Conservation (phyloP, 2,113 vertebrate species). For the Gobio gobio region DNA sequence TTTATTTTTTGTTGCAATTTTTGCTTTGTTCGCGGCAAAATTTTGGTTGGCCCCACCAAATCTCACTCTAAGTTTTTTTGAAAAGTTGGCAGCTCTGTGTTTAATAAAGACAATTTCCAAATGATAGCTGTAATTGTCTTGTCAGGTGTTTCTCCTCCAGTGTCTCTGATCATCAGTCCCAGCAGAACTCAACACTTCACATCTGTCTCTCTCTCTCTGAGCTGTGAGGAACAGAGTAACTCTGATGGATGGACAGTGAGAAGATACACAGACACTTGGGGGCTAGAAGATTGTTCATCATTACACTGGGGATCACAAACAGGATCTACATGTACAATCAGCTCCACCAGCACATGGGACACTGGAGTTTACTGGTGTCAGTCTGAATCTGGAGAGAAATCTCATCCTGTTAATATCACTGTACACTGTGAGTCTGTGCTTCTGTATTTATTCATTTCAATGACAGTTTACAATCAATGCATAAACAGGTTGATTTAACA, state of each 20-base stretch:
- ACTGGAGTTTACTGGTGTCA: constrained; percentile 54
- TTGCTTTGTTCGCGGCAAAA: no score
- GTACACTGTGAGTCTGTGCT: constrained; percentile 23
- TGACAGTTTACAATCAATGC: not conserved
- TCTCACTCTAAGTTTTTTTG: no score
- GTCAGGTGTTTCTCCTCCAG: constrained; percentile 38
- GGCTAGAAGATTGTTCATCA: not conserved
- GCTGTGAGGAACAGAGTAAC: constrained; percentile 40
- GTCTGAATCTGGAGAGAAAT: constrained; percentile 41
- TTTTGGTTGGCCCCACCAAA: no score
- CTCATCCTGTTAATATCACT: constrained; percentile 38
- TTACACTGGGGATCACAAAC: not conserved
- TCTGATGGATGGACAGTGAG: constrained; percentile 50
- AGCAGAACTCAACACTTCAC: constrained; percentile 43
- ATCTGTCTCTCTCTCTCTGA: constrained; percentile 42
- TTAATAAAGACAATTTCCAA: not conserved
- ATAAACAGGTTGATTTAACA: no score
- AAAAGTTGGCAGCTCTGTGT: no score
- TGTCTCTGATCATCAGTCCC: constrained; percentile 41
- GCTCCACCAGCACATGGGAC: not conserved
- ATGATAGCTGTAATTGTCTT: not conserved
- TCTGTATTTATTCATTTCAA: not conserved
- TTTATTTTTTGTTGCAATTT: no score
- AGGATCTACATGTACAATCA: constrained; percentile 39
- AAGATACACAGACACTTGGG: not conserved